phyloP scores from a whole-genome alignment of 2,113 vertebrate genomes.

The Colistium nudipinnis region DNA sequence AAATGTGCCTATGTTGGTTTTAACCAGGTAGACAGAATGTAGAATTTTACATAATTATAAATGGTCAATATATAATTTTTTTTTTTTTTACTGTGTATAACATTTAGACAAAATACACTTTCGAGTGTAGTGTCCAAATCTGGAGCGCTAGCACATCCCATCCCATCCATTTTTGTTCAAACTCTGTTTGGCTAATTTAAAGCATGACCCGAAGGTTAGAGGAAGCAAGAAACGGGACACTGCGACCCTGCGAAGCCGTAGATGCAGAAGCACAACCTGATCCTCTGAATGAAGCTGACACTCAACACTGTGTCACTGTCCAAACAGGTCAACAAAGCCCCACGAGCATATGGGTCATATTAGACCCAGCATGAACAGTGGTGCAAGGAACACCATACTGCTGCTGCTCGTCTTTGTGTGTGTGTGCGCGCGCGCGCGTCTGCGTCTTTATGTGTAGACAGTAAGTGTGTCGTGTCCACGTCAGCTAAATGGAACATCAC shows the following conservation, averaged over 20 bases:
- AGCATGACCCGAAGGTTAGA: not conserved
- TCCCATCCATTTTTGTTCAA: too few relatives aligned
- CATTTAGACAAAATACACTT: too few relatives aligned
- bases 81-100: too few relatives aligned
- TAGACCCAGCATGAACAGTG: constrained; percentile 26
- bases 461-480: constrained; percentile 28
- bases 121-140: too few relatives aligned
- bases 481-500: constrained; percentile 57
- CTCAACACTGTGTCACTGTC: constrained; percentile 57
- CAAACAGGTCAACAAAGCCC: constrained; percentile 64
- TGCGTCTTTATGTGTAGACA: not conserved
- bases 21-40: too few relatives aligned
- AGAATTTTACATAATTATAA: too few relatives aligned
- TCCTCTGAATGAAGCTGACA: constrained; percentile 59
- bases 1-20: too few relatives aligned
- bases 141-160: too few relatives aligned
- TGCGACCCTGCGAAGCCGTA: not conserved
- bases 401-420: constrained; percentile 34
- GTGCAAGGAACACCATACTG: constrained; percentile 32
- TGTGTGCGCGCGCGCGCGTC: not conserved
- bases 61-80: too few relatives aligned
- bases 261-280: constrained; percentile 48
- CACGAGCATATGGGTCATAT: constrained; percentile 68
- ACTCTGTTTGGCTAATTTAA: not conserved
- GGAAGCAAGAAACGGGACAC: constrained; percentile 49